A percentile compares a stretch with the other conserved stretches of the same genome.
These are phyloP conservation scores for Hirudinaria manillensis DNA, from an alignment of 2,888 invertebrate genomes.

Conservation along the genomic window DNA sequence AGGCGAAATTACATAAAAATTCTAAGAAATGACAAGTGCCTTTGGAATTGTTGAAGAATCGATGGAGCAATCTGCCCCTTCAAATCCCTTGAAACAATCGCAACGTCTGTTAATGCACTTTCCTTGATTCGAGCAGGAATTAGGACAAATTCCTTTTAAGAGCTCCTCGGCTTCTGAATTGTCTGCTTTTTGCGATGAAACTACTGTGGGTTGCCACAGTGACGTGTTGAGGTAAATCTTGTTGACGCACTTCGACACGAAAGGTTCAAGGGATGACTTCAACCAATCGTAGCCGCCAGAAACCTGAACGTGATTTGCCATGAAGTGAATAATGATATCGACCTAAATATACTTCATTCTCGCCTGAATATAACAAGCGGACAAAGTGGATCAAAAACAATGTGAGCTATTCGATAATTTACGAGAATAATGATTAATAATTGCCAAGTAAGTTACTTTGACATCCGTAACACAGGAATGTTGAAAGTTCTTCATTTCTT, in stretches of 20 bases:
- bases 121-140: conserved; percentile 35
- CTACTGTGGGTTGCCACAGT: neutral
- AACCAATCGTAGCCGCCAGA: neutral
- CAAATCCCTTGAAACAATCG: conserved; percentile 32
- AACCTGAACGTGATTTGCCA: neutral
- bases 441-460: neutral
- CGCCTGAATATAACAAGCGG: too few species aligned
- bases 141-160: conserved; percentile 34
- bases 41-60: conserved; percentile 26
- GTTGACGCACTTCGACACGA: neutral
- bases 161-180: conserved; percentile 20
- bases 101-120: conserved; percentile 33
- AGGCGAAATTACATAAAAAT: too few species aligned
- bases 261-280: neutral
- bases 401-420: neutral
- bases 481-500: conserved; percentile 4
- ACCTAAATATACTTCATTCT: too few species aligned
- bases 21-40: conserved; percentile 8
- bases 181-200: neutral
- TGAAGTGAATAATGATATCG: too few species aligned
- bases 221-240: conserved; percentile 2
- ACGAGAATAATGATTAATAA: neutral
- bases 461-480: neutral
- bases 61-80: conserved; percentile 35
- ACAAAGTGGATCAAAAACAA: too few species aligned